Evolutionary conservation across 2,797 vertebrate genomes (phyloP).

Genomic region (Calcarius lapponicus): DNA sequence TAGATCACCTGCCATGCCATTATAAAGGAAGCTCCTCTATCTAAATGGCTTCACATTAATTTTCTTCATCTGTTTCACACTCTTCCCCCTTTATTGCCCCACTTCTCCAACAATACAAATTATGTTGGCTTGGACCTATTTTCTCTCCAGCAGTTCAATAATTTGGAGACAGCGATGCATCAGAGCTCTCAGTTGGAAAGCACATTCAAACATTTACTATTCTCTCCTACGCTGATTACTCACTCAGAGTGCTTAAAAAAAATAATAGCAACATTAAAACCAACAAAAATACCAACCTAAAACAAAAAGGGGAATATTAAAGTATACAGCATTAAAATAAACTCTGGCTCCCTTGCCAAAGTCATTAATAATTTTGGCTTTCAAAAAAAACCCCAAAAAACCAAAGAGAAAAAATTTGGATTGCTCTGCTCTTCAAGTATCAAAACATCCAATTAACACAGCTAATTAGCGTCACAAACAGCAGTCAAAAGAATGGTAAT

Average conservation of each 20-base stretch:
- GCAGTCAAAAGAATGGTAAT: conserved; percentile 84
- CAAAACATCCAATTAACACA: conserved; percentile 95
- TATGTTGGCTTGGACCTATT: conserved; percentile 63
- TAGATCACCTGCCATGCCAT: conserved; percentile 57
- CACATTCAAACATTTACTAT: conserved; percentile 74
- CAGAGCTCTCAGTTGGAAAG: conserved; percentile 72
- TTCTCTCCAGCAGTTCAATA: conserved; percentile 75
- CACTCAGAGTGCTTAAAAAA: conserved; percentile 69
- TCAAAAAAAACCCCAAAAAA: conserved; percentile 18
- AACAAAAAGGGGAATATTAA: conserved; percentile 46
- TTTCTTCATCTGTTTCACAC: conserved; percentile 56
- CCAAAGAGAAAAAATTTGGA: conserved; percentile 63
- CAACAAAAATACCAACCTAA: conserved; percentile 56
- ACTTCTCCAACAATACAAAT: conserved; percentile 56
- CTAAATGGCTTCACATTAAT: conserved; percentile 70
- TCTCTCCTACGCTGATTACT: conserved; percentile 74
- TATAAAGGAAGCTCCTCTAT: conserved; percentile 64
- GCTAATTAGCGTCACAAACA: conserved; percentile 95
- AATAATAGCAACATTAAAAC: conserved; percentile 69
- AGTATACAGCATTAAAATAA: conserved; percentile 56
- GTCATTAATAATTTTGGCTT: conserved; percentile 83
- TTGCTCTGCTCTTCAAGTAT: conserved; percentile 89
- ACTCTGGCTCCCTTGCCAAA: conserved; percentile 71
- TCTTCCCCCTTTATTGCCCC: conserved; percentile 7
- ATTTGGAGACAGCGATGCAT: conserved; percentile 73